phyloP scores from a whole-genome alignment of 2,797 vertebrate genomes.

The Cetoscarus ocellatus region DNA sequence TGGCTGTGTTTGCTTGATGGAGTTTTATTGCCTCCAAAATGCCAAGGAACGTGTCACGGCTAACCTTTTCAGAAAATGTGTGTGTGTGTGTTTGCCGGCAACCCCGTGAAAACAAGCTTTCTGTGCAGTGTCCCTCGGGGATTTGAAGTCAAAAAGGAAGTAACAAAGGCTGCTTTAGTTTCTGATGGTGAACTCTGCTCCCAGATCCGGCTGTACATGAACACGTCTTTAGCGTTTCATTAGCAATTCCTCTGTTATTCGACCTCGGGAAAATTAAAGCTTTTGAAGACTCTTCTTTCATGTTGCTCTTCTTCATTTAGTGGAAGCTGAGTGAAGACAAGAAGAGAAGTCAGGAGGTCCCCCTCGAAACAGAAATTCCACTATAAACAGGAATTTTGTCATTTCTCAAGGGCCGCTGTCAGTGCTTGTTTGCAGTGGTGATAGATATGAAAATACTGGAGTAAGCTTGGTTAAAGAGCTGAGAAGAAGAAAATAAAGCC shows the following conservation, averaged over 20 bases:
- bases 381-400: slow-evolving; percentile 2
- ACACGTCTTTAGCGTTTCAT: slow-evolving; percentile 1
- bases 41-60: slow-evolving; percentile 50
- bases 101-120: slow-evolving; percentile 42
- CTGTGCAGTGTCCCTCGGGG: slow-evolving; percentile 30
- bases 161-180: slow-evolving; percentile 20
- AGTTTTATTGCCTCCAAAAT: slow-evolving; percentile 57
- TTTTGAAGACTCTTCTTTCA: slow-evolving; percentile 3
- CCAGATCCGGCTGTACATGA: neutral
- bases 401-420: slow-evolving; percentile 25
- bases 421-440: slow-evolving; percentile 2
- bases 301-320: neutral
- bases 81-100: slow-evolving; percentile 12
- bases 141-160: slow-evolving; percentile 30
- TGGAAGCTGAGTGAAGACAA: slow-evolving; percentile 14
- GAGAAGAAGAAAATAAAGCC: neutral
- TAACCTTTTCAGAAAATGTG: slow-evolving; percentile 56
- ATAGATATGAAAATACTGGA: slow-evolving; percentile 4
- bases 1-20: slow-evolving; percentile 48
- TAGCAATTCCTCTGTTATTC: neutral
- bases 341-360: neutral
- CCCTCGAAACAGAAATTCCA: neutral
- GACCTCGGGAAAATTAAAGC: neutral
- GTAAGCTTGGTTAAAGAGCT: slow-evolving; percentile 11
- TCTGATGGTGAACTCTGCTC: slow-evolving; percentile 9